Conservation (phyloP, 1,140 invertebrate genomes). For the Drosophila ficusphila region DNA sequence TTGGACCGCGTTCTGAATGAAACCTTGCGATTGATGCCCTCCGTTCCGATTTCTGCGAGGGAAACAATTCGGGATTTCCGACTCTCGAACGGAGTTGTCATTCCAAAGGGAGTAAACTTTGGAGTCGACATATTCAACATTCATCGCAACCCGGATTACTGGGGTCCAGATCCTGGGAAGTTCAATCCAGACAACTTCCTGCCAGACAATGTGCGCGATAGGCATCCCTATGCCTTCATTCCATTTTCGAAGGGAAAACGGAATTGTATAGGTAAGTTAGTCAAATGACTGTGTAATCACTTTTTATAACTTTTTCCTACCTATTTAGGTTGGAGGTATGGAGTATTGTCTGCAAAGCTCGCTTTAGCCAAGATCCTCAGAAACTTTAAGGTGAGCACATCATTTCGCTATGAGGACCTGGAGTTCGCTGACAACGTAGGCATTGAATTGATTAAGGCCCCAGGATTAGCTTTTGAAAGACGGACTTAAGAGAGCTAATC, state of each 20-base stretch:
- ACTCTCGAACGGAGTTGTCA: conserved; percentile 39
- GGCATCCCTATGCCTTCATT: conserved; percentile 68
- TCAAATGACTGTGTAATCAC: too few species aligned
- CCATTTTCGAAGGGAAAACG: conserved; percentile 72
- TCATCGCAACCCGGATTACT: conserved; percentile 56
- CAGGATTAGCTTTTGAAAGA: conserved; percentile 31
- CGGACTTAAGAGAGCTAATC: conserved; percentile 2
- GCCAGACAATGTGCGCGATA: conserved; percentile 45
- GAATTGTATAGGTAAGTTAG: conserved; percentile 67
- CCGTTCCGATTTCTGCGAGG: conserved; percentile 46
- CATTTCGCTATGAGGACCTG: conserved; percentile 55
- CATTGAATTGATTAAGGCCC: conserved; percentile 37
- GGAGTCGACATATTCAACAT: conserved; percentile 48
- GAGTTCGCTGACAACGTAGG: conserved; percentile 40
- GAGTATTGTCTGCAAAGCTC: conserved; percentile 40
- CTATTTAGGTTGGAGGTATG: conserved; percentile 63
- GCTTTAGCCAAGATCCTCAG: conserved; percentile 57
- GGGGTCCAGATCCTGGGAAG: conserved; percentile 59
- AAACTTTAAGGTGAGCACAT: conserved; percentile 63
- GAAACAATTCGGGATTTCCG: conserved; percentile 32
- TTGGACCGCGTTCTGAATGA: conserved; percentile 88
- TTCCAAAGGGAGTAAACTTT: conserved; percentile 54
- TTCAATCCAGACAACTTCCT: conserved; percentile 81
- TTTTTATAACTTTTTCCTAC: background rate
- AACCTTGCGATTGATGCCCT: conserved; percentile 85